Conservation (phyloP, 2,113 vertebrate species). For the Cavia aperea region DNA sequence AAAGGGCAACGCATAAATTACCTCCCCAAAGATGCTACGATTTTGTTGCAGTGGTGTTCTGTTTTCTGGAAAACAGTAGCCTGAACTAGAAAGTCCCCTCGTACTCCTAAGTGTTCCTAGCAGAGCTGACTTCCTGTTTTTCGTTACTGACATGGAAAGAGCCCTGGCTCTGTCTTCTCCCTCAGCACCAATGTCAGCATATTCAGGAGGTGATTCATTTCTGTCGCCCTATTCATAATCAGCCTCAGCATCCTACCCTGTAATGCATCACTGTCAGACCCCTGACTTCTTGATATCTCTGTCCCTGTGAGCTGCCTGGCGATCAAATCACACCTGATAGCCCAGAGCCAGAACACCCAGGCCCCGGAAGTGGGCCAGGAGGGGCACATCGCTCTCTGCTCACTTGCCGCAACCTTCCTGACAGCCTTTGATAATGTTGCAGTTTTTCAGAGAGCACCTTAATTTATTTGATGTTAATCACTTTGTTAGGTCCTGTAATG, state of each 20-base stretch:
- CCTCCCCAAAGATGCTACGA: background rate
- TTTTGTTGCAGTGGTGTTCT: background rate
- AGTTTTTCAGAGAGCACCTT: conserved; percentile 1
- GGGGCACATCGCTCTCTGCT: background rate
- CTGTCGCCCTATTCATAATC: conserved; percentile 45
- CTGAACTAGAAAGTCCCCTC: background rate
- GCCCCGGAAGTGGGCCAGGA: background rate
- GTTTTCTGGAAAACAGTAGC: background rate
- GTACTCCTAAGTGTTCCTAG: background rate
- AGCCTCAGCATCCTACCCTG: conserved; percentile 32
- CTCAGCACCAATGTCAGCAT: conserved; percentile 23
- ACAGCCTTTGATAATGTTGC: background rate
- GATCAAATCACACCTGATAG: conserved; percentile 44
- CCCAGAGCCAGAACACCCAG: background rate
- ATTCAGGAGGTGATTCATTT: conserved; percentile 53
- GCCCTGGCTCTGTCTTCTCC: background rate
- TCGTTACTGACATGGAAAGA: background rate
- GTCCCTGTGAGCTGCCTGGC: conserved; percentile 34
- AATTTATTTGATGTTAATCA: conserved; percentile 53
- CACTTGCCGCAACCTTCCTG: background rate
- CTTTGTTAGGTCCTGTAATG: background rate
- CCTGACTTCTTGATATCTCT: conserved; percentile 58
- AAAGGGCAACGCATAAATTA: background rate
- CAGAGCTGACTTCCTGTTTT: background rate
- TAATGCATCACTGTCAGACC: conserved; percentile 63